A percentile compares a stretch with the other conserved stretches of the same genome.
Evolutionary conservation across 2,888 invertebrate genomes (phyloP).

Genomic region (Chrysolina haemoptera): DNA sequence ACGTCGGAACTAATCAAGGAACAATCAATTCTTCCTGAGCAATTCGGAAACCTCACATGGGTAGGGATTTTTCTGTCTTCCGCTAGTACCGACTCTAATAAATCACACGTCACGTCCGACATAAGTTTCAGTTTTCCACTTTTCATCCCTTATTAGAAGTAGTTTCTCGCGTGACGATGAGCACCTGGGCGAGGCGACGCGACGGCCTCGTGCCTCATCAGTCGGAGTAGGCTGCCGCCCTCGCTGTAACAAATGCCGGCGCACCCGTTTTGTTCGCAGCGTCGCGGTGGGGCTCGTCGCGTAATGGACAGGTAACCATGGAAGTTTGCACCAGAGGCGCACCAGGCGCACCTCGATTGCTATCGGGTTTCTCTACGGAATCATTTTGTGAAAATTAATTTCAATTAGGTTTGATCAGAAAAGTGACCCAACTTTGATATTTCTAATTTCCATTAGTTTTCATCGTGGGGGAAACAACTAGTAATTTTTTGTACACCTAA

Average conservation of each 20-base stretch:
- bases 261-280: conserved; percentile 7
- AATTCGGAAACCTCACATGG: not conserved
- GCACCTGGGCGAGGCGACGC: conserved; percentile 13
- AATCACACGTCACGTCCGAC: conserved; percentile 5
- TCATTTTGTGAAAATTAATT: not conserved
- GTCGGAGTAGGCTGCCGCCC: not conserved
- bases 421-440: too few relatives aligned
- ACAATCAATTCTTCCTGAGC: conserved; percentile 7
- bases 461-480: too few relatives aligned
- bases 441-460: too few relatives aligned
- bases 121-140: conserved; percentile 18
- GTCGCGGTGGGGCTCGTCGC: conserved; percentile 31
- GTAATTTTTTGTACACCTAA: too few relatives aligned
- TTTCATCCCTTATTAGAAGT: conserved; percentile 12
- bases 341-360: not conserved
- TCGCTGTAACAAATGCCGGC: conserved; percentile 10
- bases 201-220: not conserved
- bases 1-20: not conserved
- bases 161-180: conserved; percentile 15
- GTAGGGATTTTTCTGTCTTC: not conserved
- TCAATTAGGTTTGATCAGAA: not conserved
- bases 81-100: not conserved
- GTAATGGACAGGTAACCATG: conserved; percentile 38
- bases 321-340: not conserved
- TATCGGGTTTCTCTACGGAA: not conserved